Base-by-base conservation (phyloP, 2,113 vertebrate species). In the Accipiter cooperii region DNA sequence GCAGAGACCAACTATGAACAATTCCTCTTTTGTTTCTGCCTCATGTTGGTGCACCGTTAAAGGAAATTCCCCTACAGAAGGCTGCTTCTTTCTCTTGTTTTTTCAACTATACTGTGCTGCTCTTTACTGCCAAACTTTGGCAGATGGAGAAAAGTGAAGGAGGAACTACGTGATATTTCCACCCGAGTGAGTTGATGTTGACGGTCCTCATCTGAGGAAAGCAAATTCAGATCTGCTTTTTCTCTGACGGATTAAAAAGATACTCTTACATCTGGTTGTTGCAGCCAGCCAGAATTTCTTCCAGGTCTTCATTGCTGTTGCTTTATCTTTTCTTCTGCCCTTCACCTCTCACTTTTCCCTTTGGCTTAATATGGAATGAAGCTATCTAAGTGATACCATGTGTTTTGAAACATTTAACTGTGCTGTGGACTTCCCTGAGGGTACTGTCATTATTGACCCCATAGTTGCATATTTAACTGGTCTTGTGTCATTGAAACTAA, bases 381-480 rank as follows among this genome's bases (percentile, higher is more conserved):
- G 14, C 31, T 42, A 33, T 36, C 33, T 0, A 40, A 86, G 29
- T 5, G 58, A 42, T 69, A 2, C 22, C 0, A 0, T 7, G 54
- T n/a, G 71, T 82, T 89, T 63, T 17, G 31, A 79, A 84, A 55
- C 16, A 7, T 2, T 17, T 24, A 11, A 17, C 17, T 29, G 34
- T 52, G 44, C 75, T 4, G 10, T 33, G 58, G 17, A n/a, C 84
- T 84, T 60, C 70, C 74, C 24, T 3, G 19, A 70, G 20, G 57
- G 7, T 18, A 17, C 36, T 22, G 5, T 44, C 28, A 0, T 87
- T 38, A 38, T 13, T 51, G 24, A 76, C 70, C 49, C 57, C 18
- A 3, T 12, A 24, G 89, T 81, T 91, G 38, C 63, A 6, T 47
- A 29, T 54, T 79, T 75, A 49, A 34, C 57, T 13, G 17, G 1